Evolutionary conservation across 1,140 invertebrate genomes (phyloP).

Genomic region (Eubasilissa regina): DNA sequence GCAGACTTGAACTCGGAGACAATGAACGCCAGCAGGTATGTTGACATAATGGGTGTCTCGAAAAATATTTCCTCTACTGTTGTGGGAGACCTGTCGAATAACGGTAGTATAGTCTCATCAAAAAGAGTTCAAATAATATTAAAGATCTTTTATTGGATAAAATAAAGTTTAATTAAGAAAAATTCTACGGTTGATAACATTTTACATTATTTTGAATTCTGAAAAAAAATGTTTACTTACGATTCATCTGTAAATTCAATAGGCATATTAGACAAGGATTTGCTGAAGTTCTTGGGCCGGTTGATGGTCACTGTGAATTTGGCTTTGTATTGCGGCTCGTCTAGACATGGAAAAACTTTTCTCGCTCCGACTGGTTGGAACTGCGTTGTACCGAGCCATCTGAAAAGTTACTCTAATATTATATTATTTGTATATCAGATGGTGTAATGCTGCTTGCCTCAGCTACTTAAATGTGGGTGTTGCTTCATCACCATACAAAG

Average conservation of each 20-base stretch:
- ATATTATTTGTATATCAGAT: not conserved
- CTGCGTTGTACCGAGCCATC: conserved; percentile 83
- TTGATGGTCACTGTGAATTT: conserved; percentile 72
- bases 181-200: not conserved
- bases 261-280: conserved; percentile 63
- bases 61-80: conserved; percentile 68
- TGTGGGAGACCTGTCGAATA: no score
- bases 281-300: conserved; percentile 61
- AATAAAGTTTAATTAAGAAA: not conserved
- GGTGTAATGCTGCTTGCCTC: no score
- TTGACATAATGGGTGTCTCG: conserved; percentile 85
- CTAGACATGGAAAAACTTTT: conserved; percentile 91
- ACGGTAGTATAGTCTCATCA: no score
- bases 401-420: conserved; percentile 57
- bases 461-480: no score
- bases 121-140: no score
- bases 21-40: conserved; percentile 87
- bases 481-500: no score
- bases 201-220: not conserved
- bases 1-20: conserved; percentile 72
- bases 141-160: no score
- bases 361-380: conserved; percentile 88
- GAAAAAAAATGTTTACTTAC: not conserved
- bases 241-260: not conserved
- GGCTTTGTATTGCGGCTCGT: conserved; percentile 90